phyloP scores from a whole-genome alignment of 1,140 invertebrate genomes.

The Drosophila trapezifrons region DNA sequence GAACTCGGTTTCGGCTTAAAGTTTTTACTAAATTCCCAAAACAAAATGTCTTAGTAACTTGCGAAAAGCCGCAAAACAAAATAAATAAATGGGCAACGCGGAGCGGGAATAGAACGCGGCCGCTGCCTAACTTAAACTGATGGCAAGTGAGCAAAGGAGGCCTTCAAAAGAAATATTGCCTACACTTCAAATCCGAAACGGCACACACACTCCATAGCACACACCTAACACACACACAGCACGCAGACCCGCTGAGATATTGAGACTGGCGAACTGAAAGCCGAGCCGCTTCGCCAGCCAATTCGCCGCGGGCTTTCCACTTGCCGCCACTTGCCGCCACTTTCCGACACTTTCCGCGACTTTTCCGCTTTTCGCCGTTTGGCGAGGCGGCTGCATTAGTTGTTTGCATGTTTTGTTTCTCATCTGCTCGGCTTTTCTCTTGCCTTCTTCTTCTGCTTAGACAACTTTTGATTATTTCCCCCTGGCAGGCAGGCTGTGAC shows the following conservation, averaged over 20 bases:
- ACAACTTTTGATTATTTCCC: slow-evolving; percentile 52
- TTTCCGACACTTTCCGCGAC: background rate
- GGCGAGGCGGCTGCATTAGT: slow-evolving; percentile 41
- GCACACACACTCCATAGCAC: slow-evolving; percentile 23
- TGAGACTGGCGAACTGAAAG: slow-evolving; percentile 24
- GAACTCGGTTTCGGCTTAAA: slow-evolving; percentile 11
- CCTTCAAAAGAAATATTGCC: slow-evolving; percentile 52
- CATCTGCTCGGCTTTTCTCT: slow-evolving; percentile 37
- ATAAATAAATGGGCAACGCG: slow-evolving; percentile 29
- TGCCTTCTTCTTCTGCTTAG: slow-evolving; percentile 46
- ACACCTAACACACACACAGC: slow-evolving; percentile 15
- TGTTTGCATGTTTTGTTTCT: slow-evolving; percentile 51
- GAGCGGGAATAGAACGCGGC: slow-evolving; percentile 36
- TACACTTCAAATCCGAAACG: slow-evolving; percentile 46
- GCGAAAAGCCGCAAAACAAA: slow-evolving; percentile 47
- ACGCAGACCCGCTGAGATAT: slow-evolving; percentile 41
- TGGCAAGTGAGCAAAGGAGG: slow-evolving; percentile 51
- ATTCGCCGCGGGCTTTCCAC: slow-evolving; percentile 34
- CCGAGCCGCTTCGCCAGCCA: slow-evolving; percentile 10
- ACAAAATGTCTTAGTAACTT: slow-evolving; percentile 22
- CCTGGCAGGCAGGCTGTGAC: slow-evolving; percentile 32
- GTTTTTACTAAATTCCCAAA: slow-evolving; percentile 18
- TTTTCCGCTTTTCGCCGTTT: slow-evolving; percentile 39
- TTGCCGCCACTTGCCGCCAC: slow-evolving; percentile 6
- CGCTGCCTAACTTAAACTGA: slow-evolving; percentile 53